These are phyloP conservation scores for Elgonia sp. DNA, from an alignment of 2,888 invertebrate genomes.

Conservation along the genomic window DNA sequence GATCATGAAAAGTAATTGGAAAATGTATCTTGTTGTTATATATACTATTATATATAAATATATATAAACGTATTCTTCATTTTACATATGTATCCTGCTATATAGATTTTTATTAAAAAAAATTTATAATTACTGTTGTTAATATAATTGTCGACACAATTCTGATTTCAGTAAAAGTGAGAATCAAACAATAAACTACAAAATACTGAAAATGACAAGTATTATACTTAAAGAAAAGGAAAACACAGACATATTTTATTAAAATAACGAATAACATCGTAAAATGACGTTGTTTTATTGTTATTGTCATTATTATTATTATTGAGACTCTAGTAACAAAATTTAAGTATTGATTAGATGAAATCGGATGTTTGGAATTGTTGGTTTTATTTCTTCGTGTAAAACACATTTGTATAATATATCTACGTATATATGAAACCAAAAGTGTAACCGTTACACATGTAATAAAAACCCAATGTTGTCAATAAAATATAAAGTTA, in stretches of 20 bases:
- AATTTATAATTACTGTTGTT: slow-evolving; percentile 11
- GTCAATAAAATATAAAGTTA: slow-evolving; percentile 86
- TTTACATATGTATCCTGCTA: slow-evolving; percentile 53
- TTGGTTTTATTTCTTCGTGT: slow-evolving; percentile 68
- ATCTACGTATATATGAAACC: slow-evolving; percentile 84
- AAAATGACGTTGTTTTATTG: background rate
- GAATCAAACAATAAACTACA: slow-evolving; percentile 34
- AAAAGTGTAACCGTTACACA: slow-evolving; percentile 84
- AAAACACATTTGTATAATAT: slow-evolving; percentile 83
- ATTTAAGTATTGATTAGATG: slow-evolving; percentile 27
- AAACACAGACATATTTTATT: slow-evolving; percentile 41
- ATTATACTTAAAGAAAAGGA: slow-evolving; percentile 18
- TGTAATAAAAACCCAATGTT: slow-evolving; percentile 86
- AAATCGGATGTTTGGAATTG: slow-evolving; percentile 64
- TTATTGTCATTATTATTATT: slow-evolving; percentile 26
- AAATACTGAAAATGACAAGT: slow-evolving; percentile 17
- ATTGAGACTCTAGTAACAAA: slow-evolving; percentile 8
- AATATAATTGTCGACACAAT: background rate
- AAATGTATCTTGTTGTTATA: slow-evolving; percentile 54
- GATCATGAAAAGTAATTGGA: slow-evolving; percentile 47
- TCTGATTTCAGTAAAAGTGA: slow-evolving; percentile 38
- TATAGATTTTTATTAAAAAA: slow-evolving; percentile 22
- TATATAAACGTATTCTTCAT: slow-evolving; percentile 53
- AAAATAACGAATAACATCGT: slow-evolving; percentile 27
- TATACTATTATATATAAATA: slow-evolving; percentile 40